Conservation (phyloP, 64 coral and sea anemone genomes). For the Pocillopora damicornis region DNA sequence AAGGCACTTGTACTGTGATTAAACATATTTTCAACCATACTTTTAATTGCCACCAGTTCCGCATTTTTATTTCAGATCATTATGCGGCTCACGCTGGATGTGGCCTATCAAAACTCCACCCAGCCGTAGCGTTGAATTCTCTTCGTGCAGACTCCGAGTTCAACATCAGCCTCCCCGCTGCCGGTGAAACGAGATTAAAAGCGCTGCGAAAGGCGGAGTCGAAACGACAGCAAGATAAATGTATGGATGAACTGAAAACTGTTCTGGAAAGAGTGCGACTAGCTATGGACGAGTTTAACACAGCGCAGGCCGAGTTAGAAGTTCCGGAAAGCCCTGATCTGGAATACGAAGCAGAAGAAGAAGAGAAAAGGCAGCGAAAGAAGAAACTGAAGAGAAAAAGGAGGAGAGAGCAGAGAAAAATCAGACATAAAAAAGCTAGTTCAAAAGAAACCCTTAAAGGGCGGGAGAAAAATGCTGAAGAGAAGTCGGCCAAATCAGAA, state of each 20-base stretch:
- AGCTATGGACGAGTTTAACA: neutral
- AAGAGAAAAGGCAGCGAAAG: neutral
- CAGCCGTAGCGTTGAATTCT: too few species aligned
- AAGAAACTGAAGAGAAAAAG: slow-evolving; percentile 3
- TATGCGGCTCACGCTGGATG: neutral
- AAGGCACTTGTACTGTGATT: too few species aligned
- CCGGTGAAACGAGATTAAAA: slow-evolving; percentile 35
- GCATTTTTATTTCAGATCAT: neutral
- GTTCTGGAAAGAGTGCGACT: slow-evolving; percentile 21
- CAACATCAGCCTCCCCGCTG: neutral
- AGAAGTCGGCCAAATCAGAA: neutral
- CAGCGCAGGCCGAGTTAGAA: neutral
- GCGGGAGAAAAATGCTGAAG: neutral
- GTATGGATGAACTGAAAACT: slow-evolving; percentile 23
- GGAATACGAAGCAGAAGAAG: neutral
- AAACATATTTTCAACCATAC: too few species aligned
- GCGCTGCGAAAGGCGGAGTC: slow-evolving; percentile 19
- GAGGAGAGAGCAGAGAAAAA: neutral
- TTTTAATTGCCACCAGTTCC: too few species aligned
- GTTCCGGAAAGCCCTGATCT: slow-evolving; percentile 13
- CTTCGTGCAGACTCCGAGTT: neutral
- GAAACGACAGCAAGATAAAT: neutral
- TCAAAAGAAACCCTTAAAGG: neutral
- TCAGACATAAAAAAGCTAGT: neutral
- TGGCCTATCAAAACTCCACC: neutral